Percentiles rank a stretch among this genome's conserved stretches.
Conservation (phyloP, 2,888 invertebrate genomes). For the Megamerina dolium region DNA sequence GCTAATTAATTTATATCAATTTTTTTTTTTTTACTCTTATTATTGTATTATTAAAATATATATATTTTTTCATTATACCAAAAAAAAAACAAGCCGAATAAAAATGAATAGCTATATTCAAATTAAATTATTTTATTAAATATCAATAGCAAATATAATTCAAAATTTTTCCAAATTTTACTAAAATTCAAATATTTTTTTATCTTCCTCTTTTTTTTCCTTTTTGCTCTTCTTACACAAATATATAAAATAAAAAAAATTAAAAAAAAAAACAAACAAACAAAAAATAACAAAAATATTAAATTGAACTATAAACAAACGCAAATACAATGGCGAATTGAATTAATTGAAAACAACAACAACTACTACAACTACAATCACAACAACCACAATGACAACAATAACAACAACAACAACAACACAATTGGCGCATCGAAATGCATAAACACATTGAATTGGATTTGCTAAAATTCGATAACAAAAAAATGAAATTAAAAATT, state of each 20-base stretch:
- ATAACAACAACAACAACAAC: too few species aligned
- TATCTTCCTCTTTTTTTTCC: conserved; percentile 23
- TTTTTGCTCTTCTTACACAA: conserved; percentile 19
- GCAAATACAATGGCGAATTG: too few species aligned
- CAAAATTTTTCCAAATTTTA: conserved; percentile 17
- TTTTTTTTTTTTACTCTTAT: too few species aligned
- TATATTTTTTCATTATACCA: too few species aligned
- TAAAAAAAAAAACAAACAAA: conserved; percentile 14
- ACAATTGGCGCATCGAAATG: conserved; percentile 20
- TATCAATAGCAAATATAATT: not conserved
- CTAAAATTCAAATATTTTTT: conserved; percentile 26
- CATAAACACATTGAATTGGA: conserved; percentile 6
- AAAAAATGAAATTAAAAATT: conserved; percentile 6
- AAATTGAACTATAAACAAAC: conserved; percentile 14
- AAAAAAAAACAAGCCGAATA: too few species aligned
- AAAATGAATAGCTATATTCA: too few species aligned
- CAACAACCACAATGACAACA: too few species aligned
- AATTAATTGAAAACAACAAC: too few species aligned
- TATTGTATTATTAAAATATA: too few species aligned
- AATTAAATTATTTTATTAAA: too few species aligned
- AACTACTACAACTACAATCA: too few species aligned
- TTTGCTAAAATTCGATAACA: conserved; percentile 8
- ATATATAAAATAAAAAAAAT: conserved; percentile 17
- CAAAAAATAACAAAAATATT: conserved; percentile 12
- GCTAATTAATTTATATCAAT: too few species aligned